Evolutionary conservation across 1,140 invertebrate species (phyloP).

Genomic region (Zaprionus camerounensis): DNA sequence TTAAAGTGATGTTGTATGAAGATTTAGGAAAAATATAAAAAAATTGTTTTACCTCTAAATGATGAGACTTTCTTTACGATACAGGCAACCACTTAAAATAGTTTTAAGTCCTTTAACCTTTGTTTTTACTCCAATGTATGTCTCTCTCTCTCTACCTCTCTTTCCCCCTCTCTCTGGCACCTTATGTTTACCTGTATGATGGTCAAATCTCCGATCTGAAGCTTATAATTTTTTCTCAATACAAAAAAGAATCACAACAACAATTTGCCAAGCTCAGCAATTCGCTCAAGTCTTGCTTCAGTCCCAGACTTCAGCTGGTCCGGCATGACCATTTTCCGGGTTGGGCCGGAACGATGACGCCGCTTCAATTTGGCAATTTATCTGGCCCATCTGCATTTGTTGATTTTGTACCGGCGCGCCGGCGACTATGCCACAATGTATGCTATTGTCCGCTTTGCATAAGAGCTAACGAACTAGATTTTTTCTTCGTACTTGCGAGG

Average conservation of each 20-base stretch:
- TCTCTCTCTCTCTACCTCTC: no score
- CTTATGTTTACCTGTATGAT: background rate
- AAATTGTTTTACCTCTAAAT: no score
- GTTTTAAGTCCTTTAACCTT: no score
- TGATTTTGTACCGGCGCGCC: constrained; percentile 65
- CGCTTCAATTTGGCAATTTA: constrained; percentile 74
- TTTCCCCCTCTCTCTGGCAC: background rate
- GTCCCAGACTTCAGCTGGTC: background rate
- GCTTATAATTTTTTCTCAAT: constrained; percentile 19
- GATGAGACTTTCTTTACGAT: no score
- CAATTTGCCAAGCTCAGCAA: constrained; percentile 34
- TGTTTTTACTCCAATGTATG: no score
- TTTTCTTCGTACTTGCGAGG: constrained; percentile 57
- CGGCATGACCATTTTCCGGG: constrained; percentile 24
- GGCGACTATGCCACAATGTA: constrained; percentile 59
- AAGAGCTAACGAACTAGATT: constrained; percentile 79
- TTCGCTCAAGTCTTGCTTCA: background rate
- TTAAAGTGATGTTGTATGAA: no score
- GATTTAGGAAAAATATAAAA: no score
- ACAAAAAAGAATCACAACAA: constrained; percentile 24
- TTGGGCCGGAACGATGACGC: constrained; percentile 10
- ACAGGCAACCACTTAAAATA: no score
- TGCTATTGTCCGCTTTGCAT: constrained; percentile 78
- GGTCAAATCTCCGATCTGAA: background rate
- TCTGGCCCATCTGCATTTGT: constrained; percentile 76